Percentiles rank a stretch among this genome's conserved stretches.
Evolutionary conservation across 2,113 vertebrate species (phyloP).

Genomic region (Tursiops truncatus): DNA sequence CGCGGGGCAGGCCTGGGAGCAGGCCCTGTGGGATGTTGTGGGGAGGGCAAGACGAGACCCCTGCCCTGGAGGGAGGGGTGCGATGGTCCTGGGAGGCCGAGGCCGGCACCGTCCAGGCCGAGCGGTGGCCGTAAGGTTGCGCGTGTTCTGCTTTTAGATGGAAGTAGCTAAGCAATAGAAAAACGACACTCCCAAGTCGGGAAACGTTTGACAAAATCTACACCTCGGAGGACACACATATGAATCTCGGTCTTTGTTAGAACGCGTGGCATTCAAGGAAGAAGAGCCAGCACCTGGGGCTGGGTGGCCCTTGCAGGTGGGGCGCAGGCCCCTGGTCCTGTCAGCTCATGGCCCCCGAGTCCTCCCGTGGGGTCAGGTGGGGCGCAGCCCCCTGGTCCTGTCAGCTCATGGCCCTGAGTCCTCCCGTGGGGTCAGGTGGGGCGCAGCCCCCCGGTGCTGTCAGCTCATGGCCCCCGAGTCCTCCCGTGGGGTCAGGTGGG

Average conservation of each 20-base stretch:
- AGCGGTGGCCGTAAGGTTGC: not conserved
- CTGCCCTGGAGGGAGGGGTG: too few species aligned
- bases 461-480: fast-evolving
- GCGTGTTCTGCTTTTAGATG: not conserved
- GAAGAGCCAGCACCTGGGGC: not conserved
- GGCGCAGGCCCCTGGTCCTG: fast-evolving
- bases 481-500: not conserved
- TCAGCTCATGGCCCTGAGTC: fast-evolving
- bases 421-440: not conserved
- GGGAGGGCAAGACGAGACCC: too few species aligned
- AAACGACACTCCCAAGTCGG: not conserved
- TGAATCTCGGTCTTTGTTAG: not conserved
- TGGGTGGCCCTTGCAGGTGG: not conserved
- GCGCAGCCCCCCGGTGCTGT: fast-evolving
- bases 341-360: fast-evolving
- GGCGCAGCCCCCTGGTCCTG: fast-evolving
- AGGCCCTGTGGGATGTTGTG: not conserved
- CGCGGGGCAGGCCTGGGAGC: not conserved
- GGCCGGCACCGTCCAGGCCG: not conserved
- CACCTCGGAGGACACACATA: not conserved
- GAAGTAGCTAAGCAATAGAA: not conserved
- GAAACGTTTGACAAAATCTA: not conserved
- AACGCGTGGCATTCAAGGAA: fast-evolving
- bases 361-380: not conserved
- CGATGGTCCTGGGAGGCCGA: fast-evolving